Conservation (phyloP, 1,140 invertebrate species). For the Arctopsyche grandis region DNA sequence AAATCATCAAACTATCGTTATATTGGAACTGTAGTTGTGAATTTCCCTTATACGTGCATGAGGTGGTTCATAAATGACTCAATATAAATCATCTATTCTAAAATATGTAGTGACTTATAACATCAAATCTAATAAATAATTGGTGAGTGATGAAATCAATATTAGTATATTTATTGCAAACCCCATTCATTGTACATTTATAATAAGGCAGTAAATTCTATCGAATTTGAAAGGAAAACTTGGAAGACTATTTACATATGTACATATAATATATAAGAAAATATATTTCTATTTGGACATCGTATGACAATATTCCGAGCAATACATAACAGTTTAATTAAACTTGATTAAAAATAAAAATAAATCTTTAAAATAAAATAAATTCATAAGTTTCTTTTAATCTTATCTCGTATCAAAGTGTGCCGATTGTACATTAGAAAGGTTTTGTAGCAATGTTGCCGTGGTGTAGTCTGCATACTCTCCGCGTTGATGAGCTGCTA, state of each 20-base stretch:
- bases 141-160: too few species aligned
- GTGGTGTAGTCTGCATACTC: conserved; percentile 46
- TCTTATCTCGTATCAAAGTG: conserved; percentile 40
- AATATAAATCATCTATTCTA: conserved; percentile 1
- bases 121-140: too few species aligned
- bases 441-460: conserved; percentile 41
- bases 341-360: too few species aligned
- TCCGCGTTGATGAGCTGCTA: conserved; percentile 34
- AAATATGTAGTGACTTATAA: background rate
- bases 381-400: background rate
- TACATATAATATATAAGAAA: background rate
- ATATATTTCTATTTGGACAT: background rate
- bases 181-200: too few species aligned
- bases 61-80: background rate
- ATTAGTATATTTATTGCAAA: too few species aligned
- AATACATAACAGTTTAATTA: background rate
- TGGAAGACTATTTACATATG: background rate
- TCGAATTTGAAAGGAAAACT: background rate
- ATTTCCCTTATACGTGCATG: background rate
- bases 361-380: too few species aligned
- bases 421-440: conserved; percentile 44
- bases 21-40: background rate
- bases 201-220: too few species aligned
- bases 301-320: background rate
- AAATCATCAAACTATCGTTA: background rate